Conservation (phyloP, 2,113 vertebrate species). For the Melanostigma gelatinosum region DNA sequence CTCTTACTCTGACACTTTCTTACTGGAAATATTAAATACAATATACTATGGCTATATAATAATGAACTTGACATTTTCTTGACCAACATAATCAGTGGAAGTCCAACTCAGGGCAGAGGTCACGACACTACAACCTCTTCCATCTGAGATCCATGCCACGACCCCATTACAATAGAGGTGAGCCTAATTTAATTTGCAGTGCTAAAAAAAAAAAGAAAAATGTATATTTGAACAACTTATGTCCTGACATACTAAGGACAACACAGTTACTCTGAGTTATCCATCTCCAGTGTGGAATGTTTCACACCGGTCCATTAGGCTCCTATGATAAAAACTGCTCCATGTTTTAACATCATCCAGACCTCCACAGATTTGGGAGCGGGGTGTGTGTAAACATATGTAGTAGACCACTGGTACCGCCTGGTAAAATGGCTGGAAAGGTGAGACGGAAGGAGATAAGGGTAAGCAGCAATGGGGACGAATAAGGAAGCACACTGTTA, state of each 20-base stretch:
- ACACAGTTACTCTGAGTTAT: background rate
- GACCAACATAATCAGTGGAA: too few species aligned
- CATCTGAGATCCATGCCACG: background rate
- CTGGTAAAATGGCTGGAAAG: conserved; percentile 68
- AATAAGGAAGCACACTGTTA: conserved; percentile 70
- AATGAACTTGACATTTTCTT: too few species aligned
- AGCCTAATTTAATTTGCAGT: background rate
- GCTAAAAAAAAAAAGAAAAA: background rate
- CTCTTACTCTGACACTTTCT: background rate
- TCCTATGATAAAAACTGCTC: conserved; percentile 19
- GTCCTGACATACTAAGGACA: background rate
- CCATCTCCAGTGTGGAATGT: conserved; percentile 4
- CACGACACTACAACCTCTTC: background rate
- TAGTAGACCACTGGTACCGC: conserved; percentile 48
- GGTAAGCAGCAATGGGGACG: conserved; percentile 47
- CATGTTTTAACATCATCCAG: conserved; percentile 18
- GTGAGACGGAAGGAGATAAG: conserved; percentile 54
- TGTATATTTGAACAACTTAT: background rate
- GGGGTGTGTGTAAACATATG: conserved; percentile 39
- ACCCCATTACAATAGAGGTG: background rate
- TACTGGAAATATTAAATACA: too few species aligned
- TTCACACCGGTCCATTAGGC: background rate
- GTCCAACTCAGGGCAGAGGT: background rate
- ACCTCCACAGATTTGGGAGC: background rate
- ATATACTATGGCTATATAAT: too few species aligned